These are phyloP conservation scores for Anoncus sp. DNA, from an alignment of 2,888 invertebrate genomes.

Conservation along the genomic window DNA sequence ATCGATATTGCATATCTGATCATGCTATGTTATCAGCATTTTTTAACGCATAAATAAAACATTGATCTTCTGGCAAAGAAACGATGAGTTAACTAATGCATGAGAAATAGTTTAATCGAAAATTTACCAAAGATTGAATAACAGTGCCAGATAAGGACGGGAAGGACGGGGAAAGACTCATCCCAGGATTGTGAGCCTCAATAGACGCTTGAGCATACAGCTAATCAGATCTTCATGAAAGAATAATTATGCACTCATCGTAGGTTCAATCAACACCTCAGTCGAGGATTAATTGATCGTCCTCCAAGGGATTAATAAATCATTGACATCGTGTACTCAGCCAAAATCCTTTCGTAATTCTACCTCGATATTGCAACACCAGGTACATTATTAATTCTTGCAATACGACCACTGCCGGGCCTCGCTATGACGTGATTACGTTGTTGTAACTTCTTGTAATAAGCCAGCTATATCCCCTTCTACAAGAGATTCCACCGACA, in stretches of 20 bases:
- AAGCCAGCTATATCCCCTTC: conserved; percentile 1
- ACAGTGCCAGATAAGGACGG: not conserved
- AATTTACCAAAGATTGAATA: not conserved
- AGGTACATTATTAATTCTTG: conserved; percentile 33
- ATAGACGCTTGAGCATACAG: not conserved
- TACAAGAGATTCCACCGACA: conserved; percentile 32
- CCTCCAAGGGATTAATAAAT: not conserved
- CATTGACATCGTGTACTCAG: not conserved
- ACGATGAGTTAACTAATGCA: not conserved
- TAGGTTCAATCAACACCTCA: not conserved
- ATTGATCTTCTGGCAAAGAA: not conserved
- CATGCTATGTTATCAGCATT: not conserved
- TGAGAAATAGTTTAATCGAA: not conserved
- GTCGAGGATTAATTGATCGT: not conserved
- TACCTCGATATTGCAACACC: conserved; percentile 12
- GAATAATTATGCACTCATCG: not conserved
- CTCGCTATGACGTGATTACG: conserved; percentile 21
- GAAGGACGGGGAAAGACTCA: too few species aligned
- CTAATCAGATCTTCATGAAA: not conserved
- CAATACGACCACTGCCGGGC: conserved; percentile 25
- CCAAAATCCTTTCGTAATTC: conserved; percentile 13
- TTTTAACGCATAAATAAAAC: not conserved
- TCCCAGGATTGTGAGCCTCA: not conserved
- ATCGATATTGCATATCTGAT: not conserved
- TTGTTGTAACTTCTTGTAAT: conserved; percentile 33